phyloP scores from a whole-genome alignment of 2,888 invertebrate genomes.

The Diplolepis rosae region DNA sequence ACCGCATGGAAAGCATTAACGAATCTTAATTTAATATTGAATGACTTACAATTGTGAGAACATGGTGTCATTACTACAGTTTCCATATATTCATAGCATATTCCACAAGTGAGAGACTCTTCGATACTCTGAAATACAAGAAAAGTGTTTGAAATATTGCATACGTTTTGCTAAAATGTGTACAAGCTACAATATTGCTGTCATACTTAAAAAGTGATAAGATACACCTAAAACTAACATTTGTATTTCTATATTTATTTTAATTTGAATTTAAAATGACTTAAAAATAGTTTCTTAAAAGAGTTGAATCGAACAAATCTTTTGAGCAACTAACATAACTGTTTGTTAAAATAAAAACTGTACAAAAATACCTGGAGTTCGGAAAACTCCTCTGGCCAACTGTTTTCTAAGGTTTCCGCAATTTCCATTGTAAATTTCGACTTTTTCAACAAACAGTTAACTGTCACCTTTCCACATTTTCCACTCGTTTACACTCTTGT shows the following conservation, averaged over 20 bases:
- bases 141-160: background rate
- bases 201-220: background rate
- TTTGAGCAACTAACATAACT: background rate
- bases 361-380: background rate
- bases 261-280: no score
- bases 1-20: no score
- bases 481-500: background rate
- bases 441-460: background rate
- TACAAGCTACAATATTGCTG: background rate
- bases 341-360: background rate
- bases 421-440: background rate
- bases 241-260: background rate
- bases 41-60: conserved; percentile 75
- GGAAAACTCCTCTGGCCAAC: conserved; percentile 1
- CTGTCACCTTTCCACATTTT: background rate
- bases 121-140: conserved; percentile 71
- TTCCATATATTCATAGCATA: conserved; percentile 75
- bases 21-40: background rate
- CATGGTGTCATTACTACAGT: conserved; percentile 75
- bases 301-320: no score
- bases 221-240: background rate
- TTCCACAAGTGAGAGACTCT: conserved; percentile 73
- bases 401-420: background rate
- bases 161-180: background rate
- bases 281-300: background rate